phyloP scores from a whole-genome alignment of 1,140 invertebrate genomes.

The Lepidostoma basale region DNA sequence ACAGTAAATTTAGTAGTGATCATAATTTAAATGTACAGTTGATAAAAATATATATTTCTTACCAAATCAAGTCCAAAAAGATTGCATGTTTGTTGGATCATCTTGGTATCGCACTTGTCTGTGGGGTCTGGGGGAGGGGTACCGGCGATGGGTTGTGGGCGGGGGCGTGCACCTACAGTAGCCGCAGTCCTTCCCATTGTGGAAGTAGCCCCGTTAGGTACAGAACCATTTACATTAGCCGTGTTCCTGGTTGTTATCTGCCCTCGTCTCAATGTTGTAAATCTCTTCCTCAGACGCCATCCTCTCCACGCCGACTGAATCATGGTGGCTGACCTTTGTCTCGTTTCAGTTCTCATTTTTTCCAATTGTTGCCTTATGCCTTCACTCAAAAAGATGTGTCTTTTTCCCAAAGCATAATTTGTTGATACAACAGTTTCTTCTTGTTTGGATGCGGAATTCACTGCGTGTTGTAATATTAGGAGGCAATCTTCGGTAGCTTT shows the following conservation, averaged over 20 bases:
- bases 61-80: constrained; percentile 88
- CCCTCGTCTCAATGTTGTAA: constrained; percentile 66
- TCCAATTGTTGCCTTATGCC: constrained; percentile 89
- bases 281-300: constrained; percentile 73
- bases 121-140: constrained; percentile 69
- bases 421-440: constrained; percentile 68
- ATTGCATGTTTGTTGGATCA: constrained; percentile 87
- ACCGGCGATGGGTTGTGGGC: constrained; percentile 88
- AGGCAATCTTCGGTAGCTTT: constrained; percentile 81
- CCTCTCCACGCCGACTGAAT: constrained; percentile 86
- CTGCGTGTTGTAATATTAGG: constrained; percentile 66
- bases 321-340: constrained; percentile 75
- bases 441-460: constrained; percentile 54
- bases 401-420: constrained; percentile 89
- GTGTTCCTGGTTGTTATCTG: constrained; percentile 23
- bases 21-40: not conserved
- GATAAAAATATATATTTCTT: constrained; percentile 50
- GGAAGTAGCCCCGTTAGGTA: constrained; percentile 49
- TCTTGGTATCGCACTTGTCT: constrained; percentile 84
- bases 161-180: constrained; percentile 66
- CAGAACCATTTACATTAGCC: constrained; percentile 46
- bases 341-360: constrained; percentile 75
- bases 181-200: constrained; percentile 46
- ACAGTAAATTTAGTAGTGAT: not conserved
- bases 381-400: constrained; percentile 93